Evolutionary conservation across 2,888 invertebrate genomes (phyloP).

Genomic region (Fabriciana adippe): DNA sequence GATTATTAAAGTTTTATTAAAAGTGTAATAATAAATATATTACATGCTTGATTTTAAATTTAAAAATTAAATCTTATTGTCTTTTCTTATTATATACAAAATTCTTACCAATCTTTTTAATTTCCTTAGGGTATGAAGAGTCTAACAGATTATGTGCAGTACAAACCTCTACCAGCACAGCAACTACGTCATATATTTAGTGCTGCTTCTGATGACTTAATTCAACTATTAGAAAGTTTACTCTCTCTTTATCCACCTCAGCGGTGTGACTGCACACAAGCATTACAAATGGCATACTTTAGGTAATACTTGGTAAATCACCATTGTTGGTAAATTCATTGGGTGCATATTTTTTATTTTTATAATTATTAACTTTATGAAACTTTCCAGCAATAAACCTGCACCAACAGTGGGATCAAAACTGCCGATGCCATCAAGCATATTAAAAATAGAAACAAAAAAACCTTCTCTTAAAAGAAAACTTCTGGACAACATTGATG

Average conservation of each 20-base stretch:
- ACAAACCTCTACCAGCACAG: conserved; percentile 92
- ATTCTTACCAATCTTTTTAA: background rate
- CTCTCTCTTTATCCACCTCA: conserved; percentile 91
- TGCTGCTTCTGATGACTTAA: conserved; percentile 95
- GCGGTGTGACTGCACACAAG: conserved; percentile 91
- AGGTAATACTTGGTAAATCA: conserved; percentile 61
- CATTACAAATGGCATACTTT: conserved; percentile 95
- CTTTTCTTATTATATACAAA: background rate
- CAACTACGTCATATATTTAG: conserved; percentile 96
- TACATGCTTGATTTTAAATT: too few relatives aligned
- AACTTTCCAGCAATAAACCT: conserved; percentile 88
- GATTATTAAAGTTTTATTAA: too few relatives aligned
- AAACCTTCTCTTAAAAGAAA: conserved; percentile 90
- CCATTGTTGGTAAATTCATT: background rate
- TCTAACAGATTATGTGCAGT: conserved; percentile 95
- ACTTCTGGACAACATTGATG: conserved; percentile 86
- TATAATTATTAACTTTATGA: conserved; percentile 6
- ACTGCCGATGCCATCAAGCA: conserved; percentile 88
- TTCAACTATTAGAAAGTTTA: conserved; percentile 89
- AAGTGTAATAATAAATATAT: too few relatives aligned
- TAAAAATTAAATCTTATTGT: background rate
- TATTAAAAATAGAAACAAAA: conserved; percentile 83
- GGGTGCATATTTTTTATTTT: conserved; percentile 1
- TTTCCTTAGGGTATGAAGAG: conserved; percentile 84
- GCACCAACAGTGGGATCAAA: conserved; percentile 92